These are phyloP conservation scores for Caenorhabditis sp. DNA, from an alignment of 2,888 invertebrate species.

Conservation along the genomic window DNA sequence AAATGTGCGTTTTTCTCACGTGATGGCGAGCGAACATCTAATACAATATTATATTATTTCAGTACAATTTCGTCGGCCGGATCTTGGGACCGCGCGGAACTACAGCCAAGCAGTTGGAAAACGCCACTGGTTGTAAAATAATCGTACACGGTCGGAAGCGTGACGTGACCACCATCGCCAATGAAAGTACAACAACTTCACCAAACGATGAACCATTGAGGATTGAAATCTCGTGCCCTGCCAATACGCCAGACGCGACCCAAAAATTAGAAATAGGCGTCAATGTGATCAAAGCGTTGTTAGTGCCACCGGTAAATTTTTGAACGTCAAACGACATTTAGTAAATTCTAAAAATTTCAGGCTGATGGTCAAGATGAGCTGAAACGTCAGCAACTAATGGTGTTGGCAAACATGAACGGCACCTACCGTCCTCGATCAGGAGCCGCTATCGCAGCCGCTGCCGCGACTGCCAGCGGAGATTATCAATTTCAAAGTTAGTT, in stretches of 20 bases:
- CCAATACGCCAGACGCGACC: slow-evolving; percentile 17
- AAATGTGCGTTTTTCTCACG: not conserved
- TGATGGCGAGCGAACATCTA: too few species aligned
- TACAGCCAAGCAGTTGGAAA: slow-evolving; percentile 34
- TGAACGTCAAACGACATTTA: not conserved
- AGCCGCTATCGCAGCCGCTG: too few species aligned
- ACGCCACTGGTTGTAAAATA: slow-evolving; percentile 31
- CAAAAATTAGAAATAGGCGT: slow-evolving; percentile 18
- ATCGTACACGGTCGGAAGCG: slow-evolving; percentile 26
- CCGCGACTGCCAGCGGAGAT: slow-evolving; percentile 12
- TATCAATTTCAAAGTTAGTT: slow-evolving; percentile 38
- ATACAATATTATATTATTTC: slow-evolving; percentile 71
- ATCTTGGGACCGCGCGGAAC: slow-evolving; percentile 42
- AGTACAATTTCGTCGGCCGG: slow-evolving; percentile 74
- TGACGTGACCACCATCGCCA: not conserved
- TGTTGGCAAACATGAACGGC: slow-evolving; percentile 35
- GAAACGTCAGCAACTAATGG: slow-evolving; percentile 38
- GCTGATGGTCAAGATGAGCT: slow-evolving; percentile 40
- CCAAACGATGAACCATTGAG: slow-evolving; percentile 16
- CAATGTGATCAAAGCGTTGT: slow-evolving; percentile 16
- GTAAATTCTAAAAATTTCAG: slow-evolving; percentile 5
- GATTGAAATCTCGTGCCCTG: slow-evolving; percentile 26
- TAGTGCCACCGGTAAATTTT: slow-evolving; percentile 31
- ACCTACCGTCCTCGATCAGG: slow-evolving; percentile 18
- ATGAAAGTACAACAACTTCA: not conserved